Conservation (phyloP, 2,888 invertebrate species). For the Nysson spinosus region DNA sequence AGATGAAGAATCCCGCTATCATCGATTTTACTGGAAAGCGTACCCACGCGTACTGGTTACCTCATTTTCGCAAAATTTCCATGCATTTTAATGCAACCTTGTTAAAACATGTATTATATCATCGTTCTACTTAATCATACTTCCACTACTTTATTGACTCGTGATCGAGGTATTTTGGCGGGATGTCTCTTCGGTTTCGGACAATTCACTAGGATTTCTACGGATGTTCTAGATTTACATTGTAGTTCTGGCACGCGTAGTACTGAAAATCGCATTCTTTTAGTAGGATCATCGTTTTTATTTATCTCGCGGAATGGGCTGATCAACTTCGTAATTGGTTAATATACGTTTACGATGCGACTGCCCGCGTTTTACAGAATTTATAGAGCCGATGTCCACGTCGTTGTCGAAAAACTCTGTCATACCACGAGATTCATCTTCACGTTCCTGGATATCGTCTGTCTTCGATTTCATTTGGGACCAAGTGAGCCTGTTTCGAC, state of each 20-base stretch:
- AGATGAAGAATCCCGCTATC: constrained; percentile 22
- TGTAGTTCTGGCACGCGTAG: constrained; percentile 2
- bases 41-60: constrained; percentile 46
- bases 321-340: constrained; percentile 15
- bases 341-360: constrained; percentile 50
- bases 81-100: neutral
- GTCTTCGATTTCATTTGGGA: constrained; percentile 77
- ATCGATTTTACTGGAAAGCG: constrained; percentile 48
- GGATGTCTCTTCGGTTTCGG: constrained; percentile 24
- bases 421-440: constrained; percentile 73
- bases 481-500: constrained; percentile 76
- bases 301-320: constrained; percentile 35
- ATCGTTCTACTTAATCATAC: neutral
- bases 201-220: constrained; percentile 5
- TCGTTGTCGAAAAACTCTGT: constrained; percentile 74
- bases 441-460: constrained; percentile 76
- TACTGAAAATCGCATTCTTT: constrained; percentile 2
- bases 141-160: neutral
- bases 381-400: constrained; percentile 76
- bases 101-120: neutral
- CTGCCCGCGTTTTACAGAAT: constrained; percentile 72
- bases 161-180: constrained; percentile 38
- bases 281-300: constrained; percentile 7
- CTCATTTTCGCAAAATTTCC: constrained; percentile 34
- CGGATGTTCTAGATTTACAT: constrained; percentile 1